Conservation (phyloP, 92 coral and sea anemone species). For the Scolanthus callimorphus region DNA sequence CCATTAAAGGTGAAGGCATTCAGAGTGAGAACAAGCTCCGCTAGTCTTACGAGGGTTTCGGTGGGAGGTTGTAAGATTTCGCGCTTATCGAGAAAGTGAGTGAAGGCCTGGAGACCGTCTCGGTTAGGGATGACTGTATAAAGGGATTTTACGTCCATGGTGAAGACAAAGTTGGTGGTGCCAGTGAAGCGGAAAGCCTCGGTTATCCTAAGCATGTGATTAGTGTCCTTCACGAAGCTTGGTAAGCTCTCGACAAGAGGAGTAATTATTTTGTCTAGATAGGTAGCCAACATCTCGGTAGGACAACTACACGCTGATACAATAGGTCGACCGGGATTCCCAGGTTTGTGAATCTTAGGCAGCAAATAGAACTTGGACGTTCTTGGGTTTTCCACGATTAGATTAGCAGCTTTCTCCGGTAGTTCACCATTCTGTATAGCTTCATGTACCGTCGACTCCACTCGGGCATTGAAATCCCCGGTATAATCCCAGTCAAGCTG, state of each 20-base stretch:
- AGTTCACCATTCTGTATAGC: neutral
- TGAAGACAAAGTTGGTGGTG: neutral
- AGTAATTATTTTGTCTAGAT: conserved; percentile 6
- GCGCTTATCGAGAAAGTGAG: neutral
- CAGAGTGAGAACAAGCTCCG: no score
- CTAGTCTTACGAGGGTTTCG: neutral
- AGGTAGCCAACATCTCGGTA: conserved; percentile 18
- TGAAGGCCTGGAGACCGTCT: neutral
- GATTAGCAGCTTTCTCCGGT: neutral
- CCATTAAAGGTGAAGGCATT: neutral
- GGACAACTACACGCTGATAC: conserved; percentile 28
- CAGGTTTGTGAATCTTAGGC: conserved; percentile 43
- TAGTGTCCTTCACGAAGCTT: conserved; percentile 11
- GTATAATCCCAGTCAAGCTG: neutral
- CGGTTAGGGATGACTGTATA: neutral
- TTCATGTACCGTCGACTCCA: neutral
- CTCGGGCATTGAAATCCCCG: neutral
- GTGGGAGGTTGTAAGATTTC: neutral
- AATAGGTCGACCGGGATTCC: conserved; percentile 39
- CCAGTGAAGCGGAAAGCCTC: neutral
- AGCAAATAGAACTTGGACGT: conserved; percentile 21
- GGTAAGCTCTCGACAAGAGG: conserved; percentile 30
- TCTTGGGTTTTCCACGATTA: conserved; percentile 7
- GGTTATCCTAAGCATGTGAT: neutral
- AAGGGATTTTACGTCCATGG: neutral